Percentiles rank a stretch among this genome's conserved stretches.
Evolutionary conservation across 2,113 vertebrate genomes (phyloP).

Genomic region (Patagioenas fasciata): DNA sequence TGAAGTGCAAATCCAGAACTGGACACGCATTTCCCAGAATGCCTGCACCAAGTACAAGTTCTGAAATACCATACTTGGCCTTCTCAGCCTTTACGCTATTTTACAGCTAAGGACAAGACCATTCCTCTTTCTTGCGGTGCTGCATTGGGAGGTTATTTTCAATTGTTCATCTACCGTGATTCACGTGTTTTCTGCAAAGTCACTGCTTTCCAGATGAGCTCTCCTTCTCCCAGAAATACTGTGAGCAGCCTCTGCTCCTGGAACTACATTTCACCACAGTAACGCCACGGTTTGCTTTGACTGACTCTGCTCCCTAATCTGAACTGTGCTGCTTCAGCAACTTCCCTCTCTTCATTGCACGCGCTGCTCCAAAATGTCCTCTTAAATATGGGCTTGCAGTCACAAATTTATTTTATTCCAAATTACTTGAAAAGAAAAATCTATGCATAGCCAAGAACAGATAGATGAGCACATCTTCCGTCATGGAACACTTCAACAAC

Average conservation of each 20-base stretch:
- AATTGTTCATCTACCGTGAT: background rate
- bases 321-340: background rate
- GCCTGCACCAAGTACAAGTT: background rate
- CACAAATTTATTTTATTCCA: background rate
- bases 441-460: background rate
- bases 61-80: background rate
- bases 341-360: background rate
- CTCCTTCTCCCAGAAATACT: background rate
- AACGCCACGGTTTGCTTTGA: background rate
- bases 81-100: background rate
- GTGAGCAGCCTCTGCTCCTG: background rate
- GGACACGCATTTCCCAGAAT: background rate
- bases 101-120: background rate
- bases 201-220: background rate
- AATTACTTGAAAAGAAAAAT: background rate
- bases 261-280: background rate
- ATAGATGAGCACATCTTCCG: background rate
- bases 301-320: background rate
- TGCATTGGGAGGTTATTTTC: background rate
- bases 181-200: background rate
- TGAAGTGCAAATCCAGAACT: background rate
- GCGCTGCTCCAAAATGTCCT: background rate
- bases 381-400: background rate
- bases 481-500: slow-evolving; percentile 11
- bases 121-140: background rate